phyloP scores from a whole-genome alignment of 2,113 vertebrate species.

The Eptatretus burgeri region DNA sequence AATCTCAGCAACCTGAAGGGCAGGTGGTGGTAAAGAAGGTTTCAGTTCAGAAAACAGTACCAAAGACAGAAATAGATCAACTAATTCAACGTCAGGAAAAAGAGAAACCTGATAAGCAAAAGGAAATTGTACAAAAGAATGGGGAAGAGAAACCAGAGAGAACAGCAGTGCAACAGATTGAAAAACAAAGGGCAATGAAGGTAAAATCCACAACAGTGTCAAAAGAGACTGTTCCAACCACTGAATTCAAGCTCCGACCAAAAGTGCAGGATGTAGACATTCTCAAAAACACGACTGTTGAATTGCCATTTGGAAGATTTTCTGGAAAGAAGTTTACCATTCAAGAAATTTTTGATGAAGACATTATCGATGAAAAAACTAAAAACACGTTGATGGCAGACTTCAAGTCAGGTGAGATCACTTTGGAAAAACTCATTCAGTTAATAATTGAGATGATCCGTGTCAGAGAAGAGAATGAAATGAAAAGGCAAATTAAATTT shows the following conservation, averaged over 20 bases:
- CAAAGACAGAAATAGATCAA: not conserved
- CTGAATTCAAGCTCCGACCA: not conserved
- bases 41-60: not conserved
- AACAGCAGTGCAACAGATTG: no score
- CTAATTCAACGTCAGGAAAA: no score
- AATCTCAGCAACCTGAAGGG: not conserved
- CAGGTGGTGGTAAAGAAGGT: not conserved
- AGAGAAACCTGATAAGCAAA: no score
- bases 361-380: not conserved
- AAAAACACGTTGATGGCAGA: not conserved
- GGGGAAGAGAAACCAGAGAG: no score
- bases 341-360: conserved; percentile 1
- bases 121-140: no score
- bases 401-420: not conserved
- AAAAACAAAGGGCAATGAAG: no score
- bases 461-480: not conserved
- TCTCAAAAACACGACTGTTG: not conserved
- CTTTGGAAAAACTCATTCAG: not conserved
- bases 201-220: no score
- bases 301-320: conserved; percentile 3
- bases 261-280: not conserved
- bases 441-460: not conserved
- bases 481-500: not conserved
- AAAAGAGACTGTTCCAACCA: no score
- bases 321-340: not conserved